Percentiles rank a stretch among this genome's conserved stretches.
Evolutionary conservation across 2,888 invertebrate genomes (phyloP).

Genomic region (Dicyrtoma fusca): DNA sequence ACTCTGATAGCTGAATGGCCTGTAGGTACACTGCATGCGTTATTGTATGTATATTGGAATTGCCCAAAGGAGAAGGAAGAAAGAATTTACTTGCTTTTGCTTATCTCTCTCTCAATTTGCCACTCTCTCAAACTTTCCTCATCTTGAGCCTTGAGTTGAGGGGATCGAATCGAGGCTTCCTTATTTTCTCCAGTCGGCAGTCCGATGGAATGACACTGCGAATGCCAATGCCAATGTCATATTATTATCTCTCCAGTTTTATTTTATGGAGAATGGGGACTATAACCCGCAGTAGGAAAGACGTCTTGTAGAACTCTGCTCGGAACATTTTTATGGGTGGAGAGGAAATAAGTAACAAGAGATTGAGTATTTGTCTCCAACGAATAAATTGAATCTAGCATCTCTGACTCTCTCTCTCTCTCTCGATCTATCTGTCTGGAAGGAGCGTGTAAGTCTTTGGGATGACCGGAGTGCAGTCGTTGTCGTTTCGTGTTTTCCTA

Average conservation of each 20-base stretch:
- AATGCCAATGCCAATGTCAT: background rate
- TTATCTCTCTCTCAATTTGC: conserved; percentile 2
- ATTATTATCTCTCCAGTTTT: background rate
- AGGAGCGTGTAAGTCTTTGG: background rate
- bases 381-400: conserved; percentile 1
- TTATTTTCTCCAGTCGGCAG: background rate
- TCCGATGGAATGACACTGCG: no score
- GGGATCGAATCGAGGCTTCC: background rate
- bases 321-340: conserved; percentile 18
- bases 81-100: background rate
- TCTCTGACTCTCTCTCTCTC: background rate
- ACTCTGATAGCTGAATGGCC: no score
- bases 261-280: no score
- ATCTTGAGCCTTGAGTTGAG: background rate
- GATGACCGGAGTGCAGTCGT: no score
- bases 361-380: conserved; percentile 2
- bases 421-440: no score
- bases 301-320: conserved; percentile 1
- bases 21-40: no score
- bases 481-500: no score
- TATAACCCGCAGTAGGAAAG: no score
- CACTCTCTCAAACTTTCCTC: background rate
- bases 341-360: conserved; percentile 8
- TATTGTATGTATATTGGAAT: background rate
- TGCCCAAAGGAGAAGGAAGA: background rate